phyloP scores from a whole-genome alignment of 2,888 invertebrate species.

The Drosophila putrida region DNA sequence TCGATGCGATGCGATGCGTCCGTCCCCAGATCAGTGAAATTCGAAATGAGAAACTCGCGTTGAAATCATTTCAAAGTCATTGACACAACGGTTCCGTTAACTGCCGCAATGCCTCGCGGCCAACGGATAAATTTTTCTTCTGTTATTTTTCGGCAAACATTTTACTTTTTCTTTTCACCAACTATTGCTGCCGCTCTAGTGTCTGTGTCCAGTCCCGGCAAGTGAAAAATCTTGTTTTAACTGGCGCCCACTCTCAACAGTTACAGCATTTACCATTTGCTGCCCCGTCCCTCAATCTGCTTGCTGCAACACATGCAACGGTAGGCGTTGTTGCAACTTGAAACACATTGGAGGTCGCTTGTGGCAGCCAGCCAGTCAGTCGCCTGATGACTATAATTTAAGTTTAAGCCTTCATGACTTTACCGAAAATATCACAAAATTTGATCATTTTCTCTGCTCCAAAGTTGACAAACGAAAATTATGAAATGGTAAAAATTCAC shows the following conservation, averaged over 20 bases:
- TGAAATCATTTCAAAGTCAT: conserved; percentile 78
- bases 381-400: conserved; percentile 44
- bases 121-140: conserved; percentile 39
- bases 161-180: conserved; percentile 74
- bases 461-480: conserved; percentile 69
- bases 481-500: conserved; percentile 57
- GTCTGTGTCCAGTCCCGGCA: conserved; percentile 36
- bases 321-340: conserved; percentile 51
- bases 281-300: background rate
- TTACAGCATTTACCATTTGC: conserved; percentile 48
- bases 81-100: conserved; percentile 66
- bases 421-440: conserved; percentile 15
- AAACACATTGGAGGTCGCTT: conserved; percentile 32
- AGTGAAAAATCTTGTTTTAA: conserved; percentile 70
- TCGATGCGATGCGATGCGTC: conserved; percentile 11
- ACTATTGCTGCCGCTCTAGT: conserved; percentile 20
- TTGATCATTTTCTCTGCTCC: conserved; percentile 11
- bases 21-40: conserved; percentile 48
- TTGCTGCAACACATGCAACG: background rate
- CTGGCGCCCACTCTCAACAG: conserved; percentile 24
- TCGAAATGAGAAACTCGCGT: conserved; percentile 69
- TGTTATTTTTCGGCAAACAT: conserved; percentile 67
- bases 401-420: conserved; percentile 28
- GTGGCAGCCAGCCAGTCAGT: conserved; percentile 3
- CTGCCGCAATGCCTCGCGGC: conserved; percentile 27